Base-by-base conservation (phyloP, 2,888 invertebrate genomes). In the Morpho deidamia region DNA sequence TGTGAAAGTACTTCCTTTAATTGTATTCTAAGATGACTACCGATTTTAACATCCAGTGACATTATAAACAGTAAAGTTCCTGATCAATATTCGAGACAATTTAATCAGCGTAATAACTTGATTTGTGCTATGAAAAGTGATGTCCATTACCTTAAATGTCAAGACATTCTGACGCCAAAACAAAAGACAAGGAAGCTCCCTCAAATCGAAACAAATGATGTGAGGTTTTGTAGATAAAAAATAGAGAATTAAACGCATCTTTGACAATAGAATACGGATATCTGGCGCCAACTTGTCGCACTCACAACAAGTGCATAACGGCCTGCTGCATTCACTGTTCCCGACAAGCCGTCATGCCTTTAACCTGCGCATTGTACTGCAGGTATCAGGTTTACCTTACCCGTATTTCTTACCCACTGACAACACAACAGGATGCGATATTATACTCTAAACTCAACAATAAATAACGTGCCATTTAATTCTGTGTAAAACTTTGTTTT, bases 211-310 rank as follows among this genome's bases (percentile, higher is more conserved):
- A 23, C 23, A 23, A 23, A 23, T 23, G 23, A 23, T 5, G 23
- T 23, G 23, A 5, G 1, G 23, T 54, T 56, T 49, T 54, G 51
- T 53, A 51, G 48, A 56, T 56, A 23, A 51, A 43, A 54, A 45
- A 60, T 58, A 54, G 64, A 76, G 68, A 72, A 77, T 69, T 68
- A 67, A 59, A 62, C 72, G 69, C 66, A 63, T 66, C 54, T 49
- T 50, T 58, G 57, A 83, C 81, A 85, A 81, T 76, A 67, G 74
- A 58, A 63, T 55, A 62, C 67, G 69, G 68, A 70, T 69, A 71
- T 74, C 74, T 78, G 88, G 88, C 88, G 88, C 87, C 87, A 81
- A 70, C 66, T 58, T 53, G 83, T 76, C 85, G 83, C 68, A 61
- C 59, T 54, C 60, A 61, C 59, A 70, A 78, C 70, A 74, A 76